Evolutionary conservation across 2,113 vertebrate species (phyloP).

Genomic region (Hemiprocne comata): DNA sequence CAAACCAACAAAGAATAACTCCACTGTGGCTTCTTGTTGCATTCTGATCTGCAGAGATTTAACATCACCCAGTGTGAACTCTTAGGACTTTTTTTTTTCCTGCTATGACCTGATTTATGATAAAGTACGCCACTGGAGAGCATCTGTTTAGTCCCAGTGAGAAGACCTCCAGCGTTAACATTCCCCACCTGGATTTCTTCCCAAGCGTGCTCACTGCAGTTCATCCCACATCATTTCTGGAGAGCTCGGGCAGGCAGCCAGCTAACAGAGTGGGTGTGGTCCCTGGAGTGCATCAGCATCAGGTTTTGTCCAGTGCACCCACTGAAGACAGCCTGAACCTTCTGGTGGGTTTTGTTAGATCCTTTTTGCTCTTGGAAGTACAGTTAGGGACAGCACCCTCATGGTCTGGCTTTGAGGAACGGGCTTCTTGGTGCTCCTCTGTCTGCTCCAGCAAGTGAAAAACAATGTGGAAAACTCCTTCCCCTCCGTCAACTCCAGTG

Average conservation of each 20-base stretch:
- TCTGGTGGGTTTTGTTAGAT: background rate
- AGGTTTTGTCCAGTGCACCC: background rate
- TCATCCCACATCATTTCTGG: background rate
- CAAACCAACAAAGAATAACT: background rate
- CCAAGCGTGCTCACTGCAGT: background rate
- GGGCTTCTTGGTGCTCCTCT: background rate
- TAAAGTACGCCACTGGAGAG: background rate
- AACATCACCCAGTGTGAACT: background rate
- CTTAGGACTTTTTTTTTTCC: fast-evolving
- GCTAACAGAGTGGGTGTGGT: fast-evolving
- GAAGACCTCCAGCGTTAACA: background rate
- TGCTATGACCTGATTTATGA: background rate
- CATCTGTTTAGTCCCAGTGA: background rate
- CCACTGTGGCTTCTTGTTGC: background rate
- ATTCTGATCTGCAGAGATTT: background rate
- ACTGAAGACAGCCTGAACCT: background rate
- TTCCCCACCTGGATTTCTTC: background rate
- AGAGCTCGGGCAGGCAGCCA: background rate
- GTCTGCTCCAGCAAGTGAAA: background rate
- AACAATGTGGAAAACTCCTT: background rate
- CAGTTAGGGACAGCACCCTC: background rate
- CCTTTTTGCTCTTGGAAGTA: background rate
- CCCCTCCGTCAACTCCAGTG: background rate
- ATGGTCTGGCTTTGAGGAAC: background rate
- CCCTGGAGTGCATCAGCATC: fast-evolving